Evolutionary conservation across 2,113 vertebrate species (phyloP).

Genomic region (Regulus satrapa): DNA sequence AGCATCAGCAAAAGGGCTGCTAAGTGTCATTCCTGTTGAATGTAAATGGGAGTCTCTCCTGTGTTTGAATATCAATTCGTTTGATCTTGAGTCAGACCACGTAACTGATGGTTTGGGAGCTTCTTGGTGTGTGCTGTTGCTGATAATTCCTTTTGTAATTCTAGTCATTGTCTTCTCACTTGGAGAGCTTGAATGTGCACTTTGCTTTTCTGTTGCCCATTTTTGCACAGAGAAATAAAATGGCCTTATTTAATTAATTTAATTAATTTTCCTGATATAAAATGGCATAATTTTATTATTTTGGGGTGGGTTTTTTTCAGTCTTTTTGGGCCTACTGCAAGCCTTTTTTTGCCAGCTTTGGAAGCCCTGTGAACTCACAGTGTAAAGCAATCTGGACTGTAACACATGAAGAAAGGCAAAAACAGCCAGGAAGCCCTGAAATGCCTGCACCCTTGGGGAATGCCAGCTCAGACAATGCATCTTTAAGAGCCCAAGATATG

Average conservation of each 20-base stretch:
- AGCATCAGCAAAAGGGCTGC: not conserved
- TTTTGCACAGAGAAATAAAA: not conserved
- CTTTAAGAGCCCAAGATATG: not conserved
- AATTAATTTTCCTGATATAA: not conserved
- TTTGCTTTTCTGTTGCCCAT: not conserved
- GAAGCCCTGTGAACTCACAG: not conserved
- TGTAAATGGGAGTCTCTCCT: not conserved
- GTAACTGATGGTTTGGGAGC: not conserved
- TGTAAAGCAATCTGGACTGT: not conserved
- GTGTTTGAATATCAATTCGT: constrained; percentile 9
- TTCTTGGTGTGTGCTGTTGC: not conserved
- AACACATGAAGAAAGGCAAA: not conserved
- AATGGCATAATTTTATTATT: not conserved
- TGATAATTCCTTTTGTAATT: constrained; percentile 36
- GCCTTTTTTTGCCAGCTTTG: not conserved
- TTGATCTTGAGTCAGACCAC: constrained; percentile 27
- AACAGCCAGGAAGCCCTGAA: not conserved
- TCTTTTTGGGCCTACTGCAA: not conserved
- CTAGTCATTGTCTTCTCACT: constrained; percentile 8
- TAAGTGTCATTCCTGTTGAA: constrained; percentile 10
- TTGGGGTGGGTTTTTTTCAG: not conserved
- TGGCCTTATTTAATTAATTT: not conserved
- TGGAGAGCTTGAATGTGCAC: not conserved
- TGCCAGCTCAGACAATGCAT: not conserved
- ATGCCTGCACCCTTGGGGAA: not conserved